Percentiles rank a stretch among this genome's conserved stretches.
phyloP scores from a whole-genome alignment of 2,888 invertebrate species.

The Euclidia mi region DNA sequence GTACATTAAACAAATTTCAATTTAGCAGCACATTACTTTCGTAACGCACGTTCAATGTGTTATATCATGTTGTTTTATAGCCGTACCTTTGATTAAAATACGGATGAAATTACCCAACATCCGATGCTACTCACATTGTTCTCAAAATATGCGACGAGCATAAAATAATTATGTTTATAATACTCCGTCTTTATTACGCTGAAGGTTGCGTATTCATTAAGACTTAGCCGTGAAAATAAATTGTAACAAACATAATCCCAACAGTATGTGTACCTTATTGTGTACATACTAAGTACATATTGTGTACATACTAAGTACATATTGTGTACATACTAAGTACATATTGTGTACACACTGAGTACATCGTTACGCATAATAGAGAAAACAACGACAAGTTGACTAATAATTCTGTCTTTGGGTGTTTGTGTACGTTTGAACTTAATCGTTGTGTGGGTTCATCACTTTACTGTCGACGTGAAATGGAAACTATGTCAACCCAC shows the following conservation, averaged over 20 bases:
- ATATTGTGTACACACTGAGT: too few relatives aligned
- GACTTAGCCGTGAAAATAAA: conserved; percentile 29
- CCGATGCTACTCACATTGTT: conserved; percentile 51
- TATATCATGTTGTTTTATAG: conserved; percentile 48
- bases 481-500: too few relatives aligned
- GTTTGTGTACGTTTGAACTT: too few relatives aligned
- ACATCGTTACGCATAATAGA: too few relatives aligned
- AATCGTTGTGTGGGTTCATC: too few relatives aligned
- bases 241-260: conserved; percentile 9
- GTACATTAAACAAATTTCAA: conserved; percentile 42
- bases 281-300: too few relatives aligned
- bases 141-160: conserved; percentile 44
- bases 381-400: too few relatives aligned
- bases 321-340: too few relatives aligned
- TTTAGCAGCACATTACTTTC: conserved; percentile 30
- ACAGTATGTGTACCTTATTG: not conserved
- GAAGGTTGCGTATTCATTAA: conserved; percentile 36
- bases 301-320: too few relatives aligned
- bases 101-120: conserved; percentile 50
- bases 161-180: conserved; percentile 50
- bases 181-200: conserved; percentile 40
- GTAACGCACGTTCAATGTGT: conserved; percentile 41
- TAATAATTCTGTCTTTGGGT: too few relatives aligned
- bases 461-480: too few relatives aligned
- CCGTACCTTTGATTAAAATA: conserved; percentile 53